A percentile compares a stretch with the other conserved stretches of the same genome.
These are phyloP conservation scores for Semotilus atromaculatus DNA, from an alignment of 2,797 vertebrate species.

Conservation along the genomic window DNA sequence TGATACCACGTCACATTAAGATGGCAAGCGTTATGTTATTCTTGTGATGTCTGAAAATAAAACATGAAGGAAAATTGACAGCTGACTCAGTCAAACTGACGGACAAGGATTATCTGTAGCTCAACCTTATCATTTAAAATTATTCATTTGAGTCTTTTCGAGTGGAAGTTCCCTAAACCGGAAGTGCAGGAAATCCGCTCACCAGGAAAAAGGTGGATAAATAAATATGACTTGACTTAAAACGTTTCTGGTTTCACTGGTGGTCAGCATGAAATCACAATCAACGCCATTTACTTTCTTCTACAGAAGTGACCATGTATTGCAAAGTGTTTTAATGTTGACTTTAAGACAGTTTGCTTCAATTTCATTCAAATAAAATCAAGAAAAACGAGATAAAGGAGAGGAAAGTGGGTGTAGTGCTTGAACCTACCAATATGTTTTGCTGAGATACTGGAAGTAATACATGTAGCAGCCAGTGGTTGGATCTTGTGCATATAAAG, in stretches of 20 bases:
- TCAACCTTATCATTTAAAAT: neutral
- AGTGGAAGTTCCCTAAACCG: too few species aligned
- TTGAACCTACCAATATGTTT: slow-evolving; percentile 91
- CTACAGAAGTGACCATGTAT: neutral
- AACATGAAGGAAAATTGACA: too few species aligned
- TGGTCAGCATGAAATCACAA: neutral
- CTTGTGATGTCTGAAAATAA: too few species aligned
- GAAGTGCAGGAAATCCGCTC: too few species aligned
- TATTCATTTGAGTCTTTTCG: neutral
- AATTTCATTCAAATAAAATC: neutral
- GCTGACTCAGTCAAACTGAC: too few species aligned
- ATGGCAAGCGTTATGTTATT: too few species aligned
- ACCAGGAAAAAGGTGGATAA: neutral
- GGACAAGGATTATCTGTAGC: too few species aligned
- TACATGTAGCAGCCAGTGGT: slow-evolving; percentile 99
- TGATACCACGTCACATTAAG: too few species aligned
- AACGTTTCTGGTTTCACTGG: neutral
- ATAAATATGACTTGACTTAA: neutral
- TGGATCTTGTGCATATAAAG: slow-evolving; percentile 89
- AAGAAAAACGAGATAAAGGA: neutral
- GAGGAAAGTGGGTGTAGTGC: neutral
- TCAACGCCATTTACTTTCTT: neutral
- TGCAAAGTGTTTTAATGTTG: neutral
- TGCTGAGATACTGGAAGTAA: slow-evolving; percentile 97
- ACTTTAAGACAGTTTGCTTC: neutral